phyloP scores from a whole-genome alignment of 2,113 vertebrate genomes.

The Pimephales promelas region DNA sequence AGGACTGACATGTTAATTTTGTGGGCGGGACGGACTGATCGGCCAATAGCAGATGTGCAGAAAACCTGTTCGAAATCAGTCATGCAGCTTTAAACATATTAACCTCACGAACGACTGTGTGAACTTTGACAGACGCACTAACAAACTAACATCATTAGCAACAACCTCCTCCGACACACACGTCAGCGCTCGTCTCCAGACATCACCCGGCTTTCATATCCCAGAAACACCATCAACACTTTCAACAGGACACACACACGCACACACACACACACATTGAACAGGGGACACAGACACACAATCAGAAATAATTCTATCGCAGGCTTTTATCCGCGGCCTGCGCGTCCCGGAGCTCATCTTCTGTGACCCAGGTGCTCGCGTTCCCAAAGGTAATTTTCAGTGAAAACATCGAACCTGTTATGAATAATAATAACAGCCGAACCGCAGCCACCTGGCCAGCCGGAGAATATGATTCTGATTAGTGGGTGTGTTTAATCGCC shows the following conservation, averaged over 20 bases:
- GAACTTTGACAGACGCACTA: not conserved
- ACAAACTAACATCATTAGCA: not conserved
- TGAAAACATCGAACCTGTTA: conserved; percentile 58
- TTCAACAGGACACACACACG: not conserved
- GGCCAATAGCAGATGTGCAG: not conserved
- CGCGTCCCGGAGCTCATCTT: conserved; percentile 37
- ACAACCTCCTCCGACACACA: not conserved
- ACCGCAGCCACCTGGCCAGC: conserved; percentile 81
- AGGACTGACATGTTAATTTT: not conserved
- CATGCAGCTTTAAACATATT: not conserved
- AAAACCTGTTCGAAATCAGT: not conserved
- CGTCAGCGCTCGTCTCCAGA: not conserved
- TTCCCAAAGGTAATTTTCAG: conserved; percentile 51
- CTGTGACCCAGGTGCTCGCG: conserved; percentile 58
- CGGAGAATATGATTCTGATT: conserved; percentile 61
- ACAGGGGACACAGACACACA: conserved; percentile 22
- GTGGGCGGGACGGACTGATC: not conserved
- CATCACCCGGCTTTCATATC: not conserved
- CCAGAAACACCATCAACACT: conserved; percentile 1
- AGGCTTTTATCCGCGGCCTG: conserved; percentile 23
- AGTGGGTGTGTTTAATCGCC: conserved; percentile 41
- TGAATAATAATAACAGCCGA: conserved; percentile 67
- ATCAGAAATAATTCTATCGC: conserved; percentile 41
- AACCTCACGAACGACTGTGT: not conserved
- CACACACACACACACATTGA: not conserved